Base-by-base conservation (phyloP, 2,888 invertebrate species). In the Neuroscelio doddi region DNA sequence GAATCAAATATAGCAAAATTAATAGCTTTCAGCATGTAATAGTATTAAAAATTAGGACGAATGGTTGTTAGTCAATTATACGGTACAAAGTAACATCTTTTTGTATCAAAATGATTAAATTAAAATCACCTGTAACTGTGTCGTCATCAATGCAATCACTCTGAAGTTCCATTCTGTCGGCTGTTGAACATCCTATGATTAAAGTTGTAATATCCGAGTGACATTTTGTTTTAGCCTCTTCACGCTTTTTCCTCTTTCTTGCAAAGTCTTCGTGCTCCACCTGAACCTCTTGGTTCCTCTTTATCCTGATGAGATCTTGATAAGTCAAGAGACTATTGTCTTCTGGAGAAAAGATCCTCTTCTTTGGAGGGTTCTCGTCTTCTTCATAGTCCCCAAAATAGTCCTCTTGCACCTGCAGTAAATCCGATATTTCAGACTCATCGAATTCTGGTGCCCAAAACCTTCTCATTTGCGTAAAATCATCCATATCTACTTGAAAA, bases 91-190 rank as follows among this genome's bases (percentile, higher is more conserved):
- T n/a, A n/a, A n/a, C n/a, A n/a, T n/a, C n/a, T n/a, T n/a, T n/a
- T n/a, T n/a, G n/a, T n/a, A n/a, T n/a, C n/a, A n/a, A n/a, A n/a
- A n/a, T n/a, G n/a, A n/a, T n/a, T n/a, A n/a, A n/a, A n/a, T n/a
- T n/a, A n/a, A n/a, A n/a, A n/a, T n/a, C 80, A 92, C 92, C 90
- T 77, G 91, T 91, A 68, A 92, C 88, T 64, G 90, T 84, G 75
- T 90, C 90, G 75, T 90, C 90, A 56, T 89, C 88, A 64, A 90
- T 88, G 85, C 93, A 93, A 65, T 89, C 90, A 29, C 91, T 91
- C 77, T 90, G 89, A 79, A 93, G 91, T 85, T 93, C 93, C 90
- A 94, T 91, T 62, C 91, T 91, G 83, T 93, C 93, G 61, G 88
- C 87, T 30, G 90, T 90, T 75, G 90, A 90, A 82, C 93, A 93